These are phyloP conservation scores for Hybos culiciformis DNA, from an alignment of 2,888 invertebrate genomes.

Conservation along the genomic window DNA sequence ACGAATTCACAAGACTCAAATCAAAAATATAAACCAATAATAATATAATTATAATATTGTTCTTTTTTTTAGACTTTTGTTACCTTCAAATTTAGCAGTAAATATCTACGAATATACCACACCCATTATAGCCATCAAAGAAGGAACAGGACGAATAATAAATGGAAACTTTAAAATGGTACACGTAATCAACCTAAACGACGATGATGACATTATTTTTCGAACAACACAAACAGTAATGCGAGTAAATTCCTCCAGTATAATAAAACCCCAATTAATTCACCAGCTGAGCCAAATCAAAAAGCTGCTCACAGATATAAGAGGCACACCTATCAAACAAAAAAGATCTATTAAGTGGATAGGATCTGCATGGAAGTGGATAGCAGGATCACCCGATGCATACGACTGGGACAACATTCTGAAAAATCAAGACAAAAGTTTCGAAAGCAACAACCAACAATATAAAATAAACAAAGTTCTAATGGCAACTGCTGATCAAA, in stretches of 20 bases:
- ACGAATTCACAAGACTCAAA: background rate
- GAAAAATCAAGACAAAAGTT: background rate
- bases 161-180: background rate
- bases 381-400: slow-evolving; percentile 9
- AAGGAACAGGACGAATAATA: background rate
- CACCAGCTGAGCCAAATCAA: background rate
- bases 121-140: background rate
- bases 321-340: background rate
- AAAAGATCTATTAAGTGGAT: slow-evolving; percentile 5
- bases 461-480: background rate
- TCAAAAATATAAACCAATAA: slow-evolving; percentile 1
- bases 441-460: background rate
- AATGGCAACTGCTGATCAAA: background rate
- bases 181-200: background rate
- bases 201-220: no score
- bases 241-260: background rate
- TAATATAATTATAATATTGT: no score
- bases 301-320: background rate
- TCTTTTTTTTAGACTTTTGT: no score
- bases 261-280: background rate
- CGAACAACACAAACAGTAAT: background rate
- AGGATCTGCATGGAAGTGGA: slow-evolving; percentile 13
- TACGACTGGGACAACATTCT: slow-evolving; percentile 3
- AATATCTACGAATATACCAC: background rate
- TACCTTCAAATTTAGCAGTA: background rate